Conservation (phyloP, 2,113 vertebrate genomes). For the Dascyllus trimaculatus region DNA sequence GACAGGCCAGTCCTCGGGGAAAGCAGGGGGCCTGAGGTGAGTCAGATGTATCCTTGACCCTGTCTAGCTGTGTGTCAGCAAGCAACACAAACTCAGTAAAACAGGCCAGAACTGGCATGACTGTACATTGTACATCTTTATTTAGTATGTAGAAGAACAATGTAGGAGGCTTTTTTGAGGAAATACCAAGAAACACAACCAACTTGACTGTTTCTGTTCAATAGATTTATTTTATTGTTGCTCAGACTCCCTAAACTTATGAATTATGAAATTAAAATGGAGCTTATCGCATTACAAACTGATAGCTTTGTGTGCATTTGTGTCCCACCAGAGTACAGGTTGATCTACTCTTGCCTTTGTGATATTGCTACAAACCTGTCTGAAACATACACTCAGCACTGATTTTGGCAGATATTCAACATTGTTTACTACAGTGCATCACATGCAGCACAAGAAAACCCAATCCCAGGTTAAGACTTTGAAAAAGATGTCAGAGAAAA, state of each 20-base stretch:
- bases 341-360: constrained; percentile 6
- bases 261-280: constrained; percentile 39
- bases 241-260: constrained; percentile 12
- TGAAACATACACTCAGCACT: not conserved
- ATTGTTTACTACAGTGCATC: constrained; percentile 16
- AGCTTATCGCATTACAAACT: constrained; percentile 20
- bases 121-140: constrained; percentile 73
- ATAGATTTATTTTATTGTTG: not conserved
- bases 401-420: constrained; percentile 22
- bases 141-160: constrained; percentile 54
- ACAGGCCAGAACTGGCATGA: constrained; percentile 55
- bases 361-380: constrained; percentile 13
- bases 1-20: constrained; percentile 76
- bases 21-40: constrained; percentile 80
- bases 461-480: not conserved
- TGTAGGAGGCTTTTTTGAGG: constrained; percentile 5
- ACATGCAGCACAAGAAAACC: not conserved
- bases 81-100: constrained; percentile 70
- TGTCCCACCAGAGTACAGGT: constrained; percentile 10
- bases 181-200: not conserved
- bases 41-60: constrained; percentile 83
- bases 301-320: constrained; percentile 7
- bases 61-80: constrained; percentile 74
- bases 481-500: not conserved
- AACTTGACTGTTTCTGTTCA: constrained; percentile 3